phyloP scores from a whole-genome alignment of 2,113 vertebrate genomes.

The Cephalopholis sonnerati region DNA sequence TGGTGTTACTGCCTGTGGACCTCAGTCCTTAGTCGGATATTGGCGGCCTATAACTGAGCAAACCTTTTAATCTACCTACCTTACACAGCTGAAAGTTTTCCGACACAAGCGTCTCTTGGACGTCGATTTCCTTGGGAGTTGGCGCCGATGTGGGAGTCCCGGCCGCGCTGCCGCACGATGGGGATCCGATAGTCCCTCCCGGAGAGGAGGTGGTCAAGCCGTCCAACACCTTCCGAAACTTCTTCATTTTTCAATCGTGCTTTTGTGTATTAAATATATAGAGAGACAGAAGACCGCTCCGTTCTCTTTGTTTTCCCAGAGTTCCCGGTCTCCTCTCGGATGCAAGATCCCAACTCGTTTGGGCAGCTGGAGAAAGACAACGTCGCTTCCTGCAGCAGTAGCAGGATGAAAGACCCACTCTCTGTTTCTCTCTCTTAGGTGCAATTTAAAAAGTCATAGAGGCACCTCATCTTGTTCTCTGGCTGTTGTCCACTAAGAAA shows the following conservation, averaged over 20 bases:
- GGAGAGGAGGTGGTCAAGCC: conserved; percentile 95
- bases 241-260: conserved; percentile 90
- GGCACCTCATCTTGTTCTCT: conserved; percentile 73
- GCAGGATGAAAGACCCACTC: conserved; percentile 14
- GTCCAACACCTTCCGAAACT: conserved; percentile 99
- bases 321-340: conserved; percentile 47
- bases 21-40: neutral
- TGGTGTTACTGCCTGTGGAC: neutral
- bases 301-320: conserved; percentile 35
- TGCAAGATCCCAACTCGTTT: conserved; percentile 45
- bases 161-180: conserved; percentile 88
- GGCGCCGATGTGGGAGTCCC: conserved; percentile 85
- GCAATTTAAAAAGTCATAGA: conserved; percentile 78
- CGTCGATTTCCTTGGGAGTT: conserved; percentile 89
- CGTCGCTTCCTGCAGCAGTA: conserved; percentile 51
- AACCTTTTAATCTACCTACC: conserved; percentile 83
- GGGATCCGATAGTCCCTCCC: conserved; percentile 84
- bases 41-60: neutral
- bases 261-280: neutral
- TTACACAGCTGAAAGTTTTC: conserved; percentile 98
- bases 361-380: conserved; percentile 30
- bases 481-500: conserved; percentile 42
- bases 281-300: neutral
- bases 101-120: conserved; percentile 94
- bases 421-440: conserved; percentile 63